Percentiles rank a stretch among this genome's conserved stretches.
Conservation (phyloP, 1,140 invertebrate genomes). For the Drosophila takahashii region DNA sequence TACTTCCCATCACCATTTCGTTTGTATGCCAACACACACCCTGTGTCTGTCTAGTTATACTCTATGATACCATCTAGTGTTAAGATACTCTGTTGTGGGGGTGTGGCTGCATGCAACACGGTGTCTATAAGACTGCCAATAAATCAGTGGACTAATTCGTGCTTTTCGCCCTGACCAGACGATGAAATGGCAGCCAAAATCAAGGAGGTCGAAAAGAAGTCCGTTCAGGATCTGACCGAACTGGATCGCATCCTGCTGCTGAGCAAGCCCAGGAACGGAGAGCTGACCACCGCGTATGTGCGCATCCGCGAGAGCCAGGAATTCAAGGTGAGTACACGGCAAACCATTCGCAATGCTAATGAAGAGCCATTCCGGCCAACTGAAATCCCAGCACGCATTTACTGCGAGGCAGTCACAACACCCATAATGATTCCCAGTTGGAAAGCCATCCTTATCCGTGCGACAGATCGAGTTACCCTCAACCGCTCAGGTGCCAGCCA, state of each 20-base stretch:
- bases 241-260: constrained; percentile 96
- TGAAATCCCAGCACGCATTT: constrained; percentile 20
- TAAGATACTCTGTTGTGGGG: constrained; percentile 41
- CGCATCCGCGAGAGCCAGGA: constrained; percentile 98
- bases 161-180: constrained; percentile 42
- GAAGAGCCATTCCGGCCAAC: constrained; percentile 26
- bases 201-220: constrained; percentile 87
- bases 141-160: constrained; percentile 16
- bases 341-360: constrained; percentile 28
- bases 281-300: constrained; percentile 92
- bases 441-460: constrained; percentile 16
- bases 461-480: constrained; percentile 29
- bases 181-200: constrained; percentile 81
- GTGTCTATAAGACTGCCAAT: not conserved
- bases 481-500: constrained; percentile 42
- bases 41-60: constrained; percentile 30
- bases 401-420: constrained; percentile 29
- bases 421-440: constrained; percentile 19
- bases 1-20: constrained; percentile 13
- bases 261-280: constrained; percentile 95
- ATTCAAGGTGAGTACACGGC: constrained; percentile 92
- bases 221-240: constrained; percentile 88
- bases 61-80: constrained; percentile 10
- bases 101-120: constrained; percentile 41
- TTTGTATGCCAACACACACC: constrained; percentile 38